Conservation (phyloP, 2,888 invertebrate genomes). For the Tridacna gigas region DNA sequence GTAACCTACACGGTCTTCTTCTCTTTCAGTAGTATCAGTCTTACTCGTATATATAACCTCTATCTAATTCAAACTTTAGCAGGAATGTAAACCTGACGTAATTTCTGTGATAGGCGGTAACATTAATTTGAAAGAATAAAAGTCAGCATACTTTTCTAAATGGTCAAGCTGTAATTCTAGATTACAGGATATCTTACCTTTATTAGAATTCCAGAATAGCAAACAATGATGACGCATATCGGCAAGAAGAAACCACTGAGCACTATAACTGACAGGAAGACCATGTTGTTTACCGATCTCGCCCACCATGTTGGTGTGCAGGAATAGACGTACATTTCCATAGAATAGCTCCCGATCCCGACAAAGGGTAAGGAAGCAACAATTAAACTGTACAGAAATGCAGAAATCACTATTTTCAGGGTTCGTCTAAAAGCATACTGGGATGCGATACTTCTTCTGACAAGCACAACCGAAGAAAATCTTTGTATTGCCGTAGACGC, state of each 20-base stretch:
- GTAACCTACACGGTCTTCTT: too few species aligned
- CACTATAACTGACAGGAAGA: constrained; percentile 19
- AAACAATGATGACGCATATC: constrained; percentile 2
- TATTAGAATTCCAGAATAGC: constrained; percentile 15
- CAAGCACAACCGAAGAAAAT: constrained; percentile 8
- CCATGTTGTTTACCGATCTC: neutral
- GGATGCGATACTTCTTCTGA: neutral
- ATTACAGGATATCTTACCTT: constrained; percentile 18
- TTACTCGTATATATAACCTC: too few species aligned
- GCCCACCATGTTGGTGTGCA: constrained; percentile 38
- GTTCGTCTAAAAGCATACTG: neutral
- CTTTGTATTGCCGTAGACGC: constrained; percentile 24
- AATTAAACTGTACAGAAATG: constrained; percentile 3
- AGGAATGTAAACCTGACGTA: neutral
- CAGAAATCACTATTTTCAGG: neutral
- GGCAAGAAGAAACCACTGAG: constrained; percentile 25
- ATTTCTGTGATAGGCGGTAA: neutral
- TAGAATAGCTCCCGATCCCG: constrained; percentile 25
- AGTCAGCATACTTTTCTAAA: neutral
- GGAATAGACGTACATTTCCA: constrained; percentile 28
- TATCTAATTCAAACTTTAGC: neutral
- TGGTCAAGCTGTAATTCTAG: neutral
- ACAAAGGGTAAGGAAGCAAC: constrained; percentile 20
- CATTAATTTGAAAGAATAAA: neutral
- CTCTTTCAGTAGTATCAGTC: too few species aligned